Base-by-base conservation (phyloP, 2,888 invertebrate genomes). In the Dichetophora obliterata region DNA sequence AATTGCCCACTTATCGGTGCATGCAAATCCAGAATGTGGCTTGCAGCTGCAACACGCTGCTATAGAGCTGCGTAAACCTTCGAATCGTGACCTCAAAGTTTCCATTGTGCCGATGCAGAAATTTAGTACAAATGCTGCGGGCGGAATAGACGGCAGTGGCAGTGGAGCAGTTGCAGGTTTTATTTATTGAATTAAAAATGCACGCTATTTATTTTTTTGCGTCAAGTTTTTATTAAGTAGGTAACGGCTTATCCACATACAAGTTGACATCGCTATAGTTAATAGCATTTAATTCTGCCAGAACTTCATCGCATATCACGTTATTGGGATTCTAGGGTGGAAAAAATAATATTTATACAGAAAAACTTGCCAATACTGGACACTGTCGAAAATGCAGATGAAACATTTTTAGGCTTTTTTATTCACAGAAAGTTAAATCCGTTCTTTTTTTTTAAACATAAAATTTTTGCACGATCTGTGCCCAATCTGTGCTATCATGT, bases 1-100 rank as follows among this genome's bases (percentile, higher is more conserved):
- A 88, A 95, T 96, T 83, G 92, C 94, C 0, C 90, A 95, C 75
- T 90, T 98, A 74, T 95, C 96, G 0, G 22, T 85, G 24, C 92
- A 93, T 14, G 91, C 95, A 16, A 95, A 96, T 86, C 94, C 96
- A 0, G 97, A 98, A 86, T 96, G 96, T 86, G 94, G 96, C 0
- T 89, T 97, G 77, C 98, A 98, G 87, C 91, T 98, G 77, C 95
- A 95, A 19, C 97, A 98, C 88, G 97, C 97, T 0, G 95, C 96
- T 5, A 93, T 93, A 66, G 94, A 94, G 79, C 90, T 98, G 5
- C 91, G 95, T 54, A 95, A 95, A 88, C 93, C 94, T 0, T 90
- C 93, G 71, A 93, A 87, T 78, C 85, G 88, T 5, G 90, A 90
- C 81, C 83, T 90, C 2, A 90, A 89, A 79, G 85, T 85, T 6